Percentiles rank a stretch among this genome's conserved stretches.
phyloP scores from a whole-genome alignment of 2,113 vertebrate genomes.

The Grammomys dolichurus region DNA sequence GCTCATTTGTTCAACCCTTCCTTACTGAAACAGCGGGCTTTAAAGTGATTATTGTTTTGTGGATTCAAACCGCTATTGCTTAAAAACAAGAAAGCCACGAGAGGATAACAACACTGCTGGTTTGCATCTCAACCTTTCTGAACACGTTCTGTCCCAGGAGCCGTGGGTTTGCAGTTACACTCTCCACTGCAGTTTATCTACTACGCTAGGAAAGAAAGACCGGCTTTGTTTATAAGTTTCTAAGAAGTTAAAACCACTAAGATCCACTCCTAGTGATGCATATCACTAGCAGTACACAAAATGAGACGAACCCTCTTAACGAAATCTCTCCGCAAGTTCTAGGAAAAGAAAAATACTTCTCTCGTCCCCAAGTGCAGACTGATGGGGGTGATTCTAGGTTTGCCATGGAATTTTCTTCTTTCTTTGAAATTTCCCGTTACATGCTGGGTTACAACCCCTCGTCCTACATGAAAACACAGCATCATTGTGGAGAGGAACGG shows the following conservation, averaged over 20 bases:
- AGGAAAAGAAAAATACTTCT: neutral
- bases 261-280: neutral
- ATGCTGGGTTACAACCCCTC: neutral
- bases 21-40: neutral
- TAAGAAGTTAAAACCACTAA: neutral
- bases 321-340: conserved; percentile 31
- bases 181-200: neutral
- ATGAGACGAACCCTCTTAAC: neutral
- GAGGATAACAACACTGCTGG: neutral
- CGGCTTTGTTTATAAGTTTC: neutral
- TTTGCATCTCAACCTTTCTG: neutral
- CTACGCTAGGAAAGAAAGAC: neutral
- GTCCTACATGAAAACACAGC: neutral
- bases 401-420: neutral
- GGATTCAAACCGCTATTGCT: neutral
- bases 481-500: neutral
- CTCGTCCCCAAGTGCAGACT: neutral
- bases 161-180: neutral
- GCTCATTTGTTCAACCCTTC: neutral
- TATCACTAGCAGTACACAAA: neutral
- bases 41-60: neutral
- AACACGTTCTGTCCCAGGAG: neutral
- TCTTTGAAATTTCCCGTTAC: neutral
- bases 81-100: neutral
- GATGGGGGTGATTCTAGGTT: neutral